These are phyloP conservation scores for Psylliodes chrysocephalus DNA, from an alignment of 2,888 invertebrate genomes.

Conservation along the genomic window DNA sequence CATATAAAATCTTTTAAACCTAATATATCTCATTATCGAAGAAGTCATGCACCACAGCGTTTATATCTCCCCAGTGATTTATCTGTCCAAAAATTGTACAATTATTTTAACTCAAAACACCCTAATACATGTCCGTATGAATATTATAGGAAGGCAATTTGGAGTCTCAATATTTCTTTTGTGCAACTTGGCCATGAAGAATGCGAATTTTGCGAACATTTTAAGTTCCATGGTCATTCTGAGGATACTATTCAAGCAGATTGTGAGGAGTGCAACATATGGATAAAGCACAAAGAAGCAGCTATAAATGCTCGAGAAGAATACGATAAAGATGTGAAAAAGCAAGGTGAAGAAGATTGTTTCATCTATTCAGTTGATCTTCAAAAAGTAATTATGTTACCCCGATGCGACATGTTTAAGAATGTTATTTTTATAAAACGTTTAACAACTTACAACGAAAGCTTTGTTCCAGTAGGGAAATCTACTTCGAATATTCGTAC, in stretches of 20 bases:
- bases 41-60: no score
- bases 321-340: slow-evolving; percentile 12
- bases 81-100: no score
- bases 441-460: slow-evolving; percentile 42
- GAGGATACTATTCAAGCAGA: slow-evolving; percentile 16
- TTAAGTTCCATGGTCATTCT: slow-evolving; percentile 12
- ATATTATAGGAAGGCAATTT: no score
- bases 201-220: slow-evolving; percentile 22
- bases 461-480: slow-evolving; percentile 41
- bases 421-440: slow-evolving; percentile 38
- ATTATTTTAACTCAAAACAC: no score
- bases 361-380: slow-evolving; percentile 24
- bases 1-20: no score
- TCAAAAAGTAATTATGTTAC: slow-evolving; percentile 44
- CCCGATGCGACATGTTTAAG: slow-evolving; percentile 43
- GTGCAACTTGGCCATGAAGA: slow-evolving; percentile 24
- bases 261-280: slow-evolving; percentile 15
- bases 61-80: no score
- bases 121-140: no score
- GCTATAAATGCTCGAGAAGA: slow-evolving; percentile 14
- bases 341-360: neutral
- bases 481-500: no score
- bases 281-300: slow-evolving; percentile 10
- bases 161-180: slow-evolving; percentile 26
- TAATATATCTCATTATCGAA: no score